Base-by-base conservation (phyloP, 1,140 invertebrate species). In the Platyscapa corneri region DNA sequence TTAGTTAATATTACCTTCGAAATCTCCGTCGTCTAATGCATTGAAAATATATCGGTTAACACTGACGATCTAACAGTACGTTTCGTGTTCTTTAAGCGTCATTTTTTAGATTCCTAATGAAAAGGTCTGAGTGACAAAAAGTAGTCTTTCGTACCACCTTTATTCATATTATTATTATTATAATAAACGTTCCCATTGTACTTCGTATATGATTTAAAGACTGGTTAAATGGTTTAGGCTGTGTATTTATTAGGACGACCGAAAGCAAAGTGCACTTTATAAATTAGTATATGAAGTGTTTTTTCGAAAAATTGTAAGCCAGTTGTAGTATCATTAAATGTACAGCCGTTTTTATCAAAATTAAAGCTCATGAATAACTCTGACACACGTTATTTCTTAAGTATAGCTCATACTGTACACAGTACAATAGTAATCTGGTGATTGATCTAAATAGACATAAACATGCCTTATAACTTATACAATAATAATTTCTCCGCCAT, bases 381-480 rank as follows among this genome's bases (percentile, higher is more conserved):
- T 49, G 70, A 82, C 60, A 74, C 67, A 72, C 39, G 81, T 60
- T 64, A 70, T 39, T 30, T 70, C 81, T 30, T 42, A 75, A 82
- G 34, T 34, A 42, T 75, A 34, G 60, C 67, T 49, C 49, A 49
- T 70, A 12, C 49, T 42, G 64, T 75, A 67, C 39, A 83, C 74
- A 83, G 27, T 64, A 34, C 64, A n/a, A 37, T 83, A n/a, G 37
- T 83, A 76, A 83, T 83, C 72, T 83, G 16, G 34, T n/a, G 27
- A 42, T 27, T 60, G 82, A 76, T 83, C 82, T 83, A 75, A 75
- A 83, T 76, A 83, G 56, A 64, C 72, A 46, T 70, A 75, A 75
- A 83, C 72, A 76, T 60, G 39, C 34, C n/a, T 64, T 83, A 75
- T 64, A 53, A 42, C 72, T 74, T 75, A 75, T 82, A 82, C 34